Percentiles rank a stretch among this genome's conserved stretches.
Conservation (phyloP, 2,113 vertebrate species). For the Chunga burmeisteri region DNA sequence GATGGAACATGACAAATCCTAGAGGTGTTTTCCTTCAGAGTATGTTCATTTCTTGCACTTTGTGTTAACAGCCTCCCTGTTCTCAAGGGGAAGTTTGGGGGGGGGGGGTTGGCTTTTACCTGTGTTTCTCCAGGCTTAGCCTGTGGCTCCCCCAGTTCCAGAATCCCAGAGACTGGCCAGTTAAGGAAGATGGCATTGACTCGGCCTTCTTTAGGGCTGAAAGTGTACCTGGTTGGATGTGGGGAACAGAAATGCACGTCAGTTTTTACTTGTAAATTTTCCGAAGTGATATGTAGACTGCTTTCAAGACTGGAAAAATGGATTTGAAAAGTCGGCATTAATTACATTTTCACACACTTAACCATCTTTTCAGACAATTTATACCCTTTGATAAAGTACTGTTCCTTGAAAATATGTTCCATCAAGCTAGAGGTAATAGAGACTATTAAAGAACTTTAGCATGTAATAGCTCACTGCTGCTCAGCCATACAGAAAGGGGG, state of each 20-base stretch:
- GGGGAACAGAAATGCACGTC: neutral
- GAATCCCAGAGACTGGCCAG: slow-evolving; percentile 80
- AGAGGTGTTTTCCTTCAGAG: neutral
- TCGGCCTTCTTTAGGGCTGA: slow-evolving; percentile 70
- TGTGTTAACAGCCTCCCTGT: neutral
- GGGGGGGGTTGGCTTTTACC: slow-evolving; percentile 67
- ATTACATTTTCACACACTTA: neutral
- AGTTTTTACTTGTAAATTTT: neutral
- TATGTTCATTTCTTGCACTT: neutral
- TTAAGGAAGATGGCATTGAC: slow-evolving; percentile 85
- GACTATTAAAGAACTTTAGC: neutral
- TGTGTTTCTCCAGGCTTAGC: slow-evolving; percentile 70
- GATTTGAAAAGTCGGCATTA: neutral
- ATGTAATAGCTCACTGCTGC: neutral
- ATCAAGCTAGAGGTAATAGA: neutral
- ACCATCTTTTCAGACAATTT: neutral
- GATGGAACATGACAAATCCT: neutral
- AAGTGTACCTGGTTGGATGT: slow-evolving; percentile 84
- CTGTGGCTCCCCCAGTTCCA: slow-evolving; percentile 80
- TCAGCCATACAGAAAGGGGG: neutral
- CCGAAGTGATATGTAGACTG: neutral
- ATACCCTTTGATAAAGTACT: neutral
- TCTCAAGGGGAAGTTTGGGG: neutral
- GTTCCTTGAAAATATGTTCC: neutral
- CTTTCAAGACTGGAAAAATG: neutral